These are phyloP conservation scores for Pimephales promelas DNA, from an alignment of 2,113 vertebrate species.

Conservation along the genomic window DNA sequence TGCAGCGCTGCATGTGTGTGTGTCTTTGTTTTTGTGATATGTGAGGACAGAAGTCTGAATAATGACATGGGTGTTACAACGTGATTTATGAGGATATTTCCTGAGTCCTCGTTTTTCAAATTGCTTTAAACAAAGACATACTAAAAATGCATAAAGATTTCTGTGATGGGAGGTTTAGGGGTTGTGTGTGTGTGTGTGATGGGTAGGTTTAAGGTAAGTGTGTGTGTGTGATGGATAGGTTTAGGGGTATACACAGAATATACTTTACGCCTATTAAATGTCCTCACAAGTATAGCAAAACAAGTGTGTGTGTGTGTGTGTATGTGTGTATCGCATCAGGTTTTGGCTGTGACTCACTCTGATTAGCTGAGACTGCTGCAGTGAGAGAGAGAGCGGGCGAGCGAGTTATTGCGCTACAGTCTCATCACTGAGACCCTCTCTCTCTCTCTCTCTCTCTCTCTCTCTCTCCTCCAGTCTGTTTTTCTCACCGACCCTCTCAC, in stretches of 20 bases:
- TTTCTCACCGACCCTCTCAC: slow-evolving; percentile 56
- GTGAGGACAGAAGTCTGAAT: too few relatives aligned
- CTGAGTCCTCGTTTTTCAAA: too few relatives aligned
- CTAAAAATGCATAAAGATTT: too few relatives aligned
- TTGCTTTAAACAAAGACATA: too few relatives aligned
- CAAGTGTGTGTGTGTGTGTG: neutral
- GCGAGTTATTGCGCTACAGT: slow-evolving; percentile 76
- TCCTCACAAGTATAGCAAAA: too few relatives aligned
- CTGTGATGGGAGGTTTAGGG: too few relatives aligned
- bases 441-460: slow-evolving; percentile 14
- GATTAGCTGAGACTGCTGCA: slow-evolving; percentile 95
- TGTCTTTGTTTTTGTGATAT: neutral
- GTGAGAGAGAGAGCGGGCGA: slow-evolving; percentile 73
- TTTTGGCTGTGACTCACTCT: slow-evolving; percentile 87
- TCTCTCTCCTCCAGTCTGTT: slow-evolving; percentile 52
- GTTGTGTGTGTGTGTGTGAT: neutral
- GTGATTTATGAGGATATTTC: too few relatives aligned
- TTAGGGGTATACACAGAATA: too few relatives aligned
- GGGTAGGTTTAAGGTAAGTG: too few relatives aligned
- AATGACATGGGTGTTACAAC: too few relatives aligned
- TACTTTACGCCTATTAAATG: too few relatives aligned
- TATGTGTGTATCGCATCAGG: slow-evolving; percentile 61
- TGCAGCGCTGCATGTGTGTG: neutral
- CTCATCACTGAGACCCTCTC: slow-evolving; percentile 59
- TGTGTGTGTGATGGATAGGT: too few relatives aligned